Evolutionary conservation across 2,797 vertebrate genomes (phyloP).

Genomic region (Lithobates sylvaticus): DNA sequence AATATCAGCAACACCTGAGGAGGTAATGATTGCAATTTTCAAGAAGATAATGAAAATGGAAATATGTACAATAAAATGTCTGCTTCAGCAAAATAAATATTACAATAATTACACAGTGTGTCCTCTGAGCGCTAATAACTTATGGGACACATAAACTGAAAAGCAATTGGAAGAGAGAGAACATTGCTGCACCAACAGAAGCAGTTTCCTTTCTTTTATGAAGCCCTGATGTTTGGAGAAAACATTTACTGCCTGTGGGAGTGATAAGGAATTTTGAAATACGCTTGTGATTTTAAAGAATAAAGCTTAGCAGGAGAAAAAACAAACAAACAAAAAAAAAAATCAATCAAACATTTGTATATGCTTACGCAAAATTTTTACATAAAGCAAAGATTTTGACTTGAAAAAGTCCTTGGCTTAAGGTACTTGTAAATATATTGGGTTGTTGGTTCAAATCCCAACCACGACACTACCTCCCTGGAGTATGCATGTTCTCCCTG

Average conservation of each 20-base stretch:
- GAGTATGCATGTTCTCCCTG: no score
- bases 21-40: conserved; percentile 56
- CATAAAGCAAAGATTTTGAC: neutral
- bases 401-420: neutral
- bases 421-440: neutral
- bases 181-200: conserved; percentile 5
- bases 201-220: neutral
- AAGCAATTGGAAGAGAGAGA: conserved; percentile 29
- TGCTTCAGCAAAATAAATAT: conserved; percentile 49
- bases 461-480: no score
- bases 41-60: conserved; percentile 50
- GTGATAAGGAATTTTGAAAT: neutral
- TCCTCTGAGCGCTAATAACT: conserved; percentile 49
- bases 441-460: no score
- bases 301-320: neutral
- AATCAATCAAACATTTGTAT: neutral
- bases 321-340: neutral
- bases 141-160: conserved; percentile 34
- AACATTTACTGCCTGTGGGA: conserved; percentile 39
- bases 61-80: conserved; percentile 47
- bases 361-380: neutral
- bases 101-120: conserved; percentile 35
- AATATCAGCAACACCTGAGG: conserved; percentile 50
- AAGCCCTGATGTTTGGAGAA: conserved; percentile 17
- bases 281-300: neutral